These are phyloP conservation scores for Pantala flavescens DNA, from an alignment of 1,140 invertebrate genomes.

Conservation along the genomic window DNA sequence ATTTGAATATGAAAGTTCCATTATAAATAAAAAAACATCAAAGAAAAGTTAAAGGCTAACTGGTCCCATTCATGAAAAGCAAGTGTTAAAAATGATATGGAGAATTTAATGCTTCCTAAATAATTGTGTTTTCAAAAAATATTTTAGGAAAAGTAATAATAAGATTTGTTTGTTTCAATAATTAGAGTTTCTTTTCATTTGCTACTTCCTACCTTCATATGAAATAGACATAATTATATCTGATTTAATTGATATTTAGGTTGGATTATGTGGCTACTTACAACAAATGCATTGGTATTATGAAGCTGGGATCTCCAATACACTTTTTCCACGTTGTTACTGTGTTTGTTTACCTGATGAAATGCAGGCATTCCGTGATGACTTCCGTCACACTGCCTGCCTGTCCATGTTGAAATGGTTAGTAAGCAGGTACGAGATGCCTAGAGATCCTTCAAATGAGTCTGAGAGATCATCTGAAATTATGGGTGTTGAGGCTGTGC, in stretches of 20 bases:
- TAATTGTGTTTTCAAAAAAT: no score
- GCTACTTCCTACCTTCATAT: no score
- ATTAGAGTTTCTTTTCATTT: no score
- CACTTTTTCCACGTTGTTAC: constrained; percentile 78
- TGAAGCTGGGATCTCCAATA: constrained; percentile 65
- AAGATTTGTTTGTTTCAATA: no score
- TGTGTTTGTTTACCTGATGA: constrained; percentile 78
- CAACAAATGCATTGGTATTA: constrained; percentile 83
- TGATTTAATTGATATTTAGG: constrained; percentile 28
- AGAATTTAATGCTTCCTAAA: no score
- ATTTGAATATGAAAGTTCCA: not conserved
- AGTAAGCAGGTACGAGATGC: constrained; percentile 43
- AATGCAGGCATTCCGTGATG: constrained; percentile 75
- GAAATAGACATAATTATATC: not conserved
- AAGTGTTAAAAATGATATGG: no score
- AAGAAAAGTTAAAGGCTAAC: no score
- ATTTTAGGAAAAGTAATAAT: no score
- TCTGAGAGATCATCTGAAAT: not conserved
- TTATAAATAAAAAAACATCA: no score
- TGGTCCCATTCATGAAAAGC: no score
- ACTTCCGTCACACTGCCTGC: constrained; percentile 80
- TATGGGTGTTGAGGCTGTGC: constrained; percentile 42
- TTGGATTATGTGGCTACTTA: constrained; percentile 66
- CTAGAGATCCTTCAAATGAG: not conserved
- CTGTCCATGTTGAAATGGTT: constrained; percentile 70